Evolutionary conservation across 2,888 invertebrate genomes (phyloP).

Genomic region (Drosophila rellima): DNA sequence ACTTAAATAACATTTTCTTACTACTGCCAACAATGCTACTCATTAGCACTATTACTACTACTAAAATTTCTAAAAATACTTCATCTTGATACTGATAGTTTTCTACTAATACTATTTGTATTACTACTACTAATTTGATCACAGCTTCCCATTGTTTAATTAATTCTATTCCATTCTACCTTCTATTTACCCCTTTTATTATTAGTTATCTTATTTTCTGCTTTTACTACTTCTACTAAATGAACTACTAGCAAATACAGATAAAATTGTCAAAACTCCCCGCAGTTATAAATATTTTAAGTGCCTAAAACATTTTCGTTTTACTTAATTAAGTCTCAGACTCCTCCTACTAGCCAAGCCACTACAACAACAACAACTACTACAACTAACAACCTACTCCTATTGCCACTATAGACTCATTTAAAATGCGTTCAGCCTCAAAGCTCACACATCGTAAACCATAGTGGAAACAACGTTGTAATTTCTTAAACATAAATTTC

Average conservation of each 20-base stretch:
- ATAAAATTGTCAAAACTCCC: conserved; percentile 32
- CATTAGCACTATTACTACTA: neutral
- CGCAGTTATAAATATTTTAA: conserved; percentile 31
- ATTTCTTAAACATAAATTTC: conserved; percentile 76
- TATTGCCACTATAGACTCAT: conserved; percentile 39
- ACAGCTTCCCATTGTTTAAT: accelerated
- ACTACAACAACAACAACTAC: neutral
- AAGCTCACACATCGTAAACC: conserved; percentile 75
- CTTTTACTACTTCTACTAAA: neutral
- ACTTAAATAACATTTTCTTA: neutral
- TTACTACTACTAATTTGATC: neutral
- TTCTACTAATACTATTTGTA: neutral
- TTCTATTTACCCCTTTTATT: too few species aligned
- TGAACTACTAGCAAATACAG: conserved; percentile 30
- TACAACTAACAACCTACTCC: conserved; percentile 4
- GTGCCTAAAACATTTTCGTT: conserved; percentile 19
- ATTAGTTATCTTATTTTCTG: too few species aligned
- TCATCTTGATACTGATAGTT: too few species aligned
- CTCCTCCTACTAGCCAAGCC: conserved; percentile 21
- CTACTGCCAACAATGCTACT: neutral
- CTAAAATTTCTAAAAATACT: too few species aligned
- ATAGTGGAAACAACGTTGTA: conserved; percentile 50
- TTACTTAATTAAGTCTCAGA: conserved; percentile 36
- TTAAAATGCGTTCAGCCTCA: conserved; percentile 73
- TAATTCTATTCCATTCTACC: too few species aligned